A percentile compares a stretch with the other conserved stretches of the same genome.
Conservation (phyloP, 2,797 vertebrate species). For the Malurus splendens region DNA sequence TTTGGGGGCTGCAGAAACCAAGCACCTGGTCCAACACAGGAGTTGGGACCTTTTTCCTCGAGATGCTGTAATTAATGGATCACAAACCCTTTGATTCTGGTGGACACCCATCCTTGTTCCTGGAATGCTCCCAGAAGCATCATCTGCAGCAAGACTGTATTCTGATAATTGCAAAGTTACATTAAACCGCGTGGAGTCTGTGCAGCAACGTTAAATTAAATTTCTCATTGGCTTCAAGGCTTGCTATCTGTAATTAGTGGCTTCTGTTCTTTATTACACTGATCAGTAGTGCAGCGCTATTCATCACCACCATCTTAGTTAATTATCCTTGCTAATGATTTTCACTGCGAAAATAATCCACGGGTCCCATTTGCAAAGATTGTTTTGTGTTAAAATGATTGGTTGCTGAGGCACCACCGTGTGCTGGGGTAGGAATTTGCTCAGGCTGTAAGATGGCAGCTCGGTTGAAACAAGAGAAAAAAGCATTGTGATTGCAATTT, state of each 20-base stretch:
- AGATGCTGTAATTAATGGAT: background rate
- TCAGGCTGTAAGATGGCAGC: background rate
- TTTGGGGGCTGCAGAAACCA: background rate
- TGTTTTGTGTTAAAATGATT: slow-evolving; percentile 33
- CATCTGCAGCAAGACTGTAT: slow-evolving; percentile 26
- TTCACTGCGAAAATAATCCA: slow-evolving; percentile 55
- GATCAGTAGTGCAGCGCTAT: slow-evolving; percentile 59
- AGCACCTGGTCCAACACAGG: background rate
- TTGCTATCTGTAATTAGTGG: slow-evolving; percentile 66
- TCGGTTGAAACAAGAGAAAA: background rate
- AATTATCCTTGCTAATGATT: slow-evolving; percentile 70
- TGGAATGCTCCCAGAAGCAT: slow-evolving; percentile 29
- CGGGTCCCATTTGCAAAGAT: slow-evolving; percentile 45
- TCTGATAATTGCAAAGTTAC: slow-evolving; percentile 49
- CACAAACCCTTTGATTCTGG: background rate
- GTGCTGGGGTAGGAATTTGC: slow-evolving; percentile 8
- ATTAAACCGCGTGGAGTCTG: slow-evolving; percentile 45
- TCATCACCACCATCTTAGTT: slow-evolving; percentile 62
- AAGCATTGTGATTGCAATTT: background rate
- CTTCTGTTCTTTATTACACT: slow-evolving; percentile 68
- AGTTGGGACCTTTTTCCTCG: background rate
- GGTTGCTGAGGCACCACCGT: slow-evolving; percentile 2
- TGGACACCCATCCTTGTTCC: background rate
- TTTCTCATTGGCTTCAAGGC: slow-evolving; percentile 57
- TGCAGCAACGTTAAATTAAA: slow-evolving; percentile 41